These are phyloP conservation scores for Zootoca vivipara DNA, from an alignment of 2,113 vertebrate genomes.

Conservation along the genomic window DNA sequence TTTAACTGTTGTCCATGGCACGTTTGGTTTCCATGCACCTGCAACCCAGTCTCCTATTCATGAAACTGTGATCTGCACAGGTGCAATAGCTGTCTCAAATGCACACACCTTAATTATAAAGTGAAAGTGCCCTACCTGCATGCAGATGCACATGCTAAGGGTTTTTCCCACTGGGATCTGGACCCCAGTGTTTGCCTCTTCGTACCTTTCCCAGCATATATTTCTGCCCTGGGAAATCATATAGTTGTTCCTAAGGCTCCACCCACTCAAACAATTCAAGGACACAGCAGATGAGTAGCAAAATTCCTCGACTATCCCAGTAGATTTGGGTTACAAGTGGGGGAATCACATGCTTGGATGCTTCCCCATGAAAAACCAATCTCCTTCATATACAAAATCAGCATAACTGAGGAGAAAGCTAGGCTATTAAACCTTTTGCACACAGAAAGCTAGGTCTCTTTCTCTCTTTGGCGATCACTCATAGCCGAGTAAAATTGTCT, in stretches of 20 bases:
- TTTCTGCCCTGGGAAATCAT: neutral
- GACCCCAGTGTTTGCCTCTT: no score
- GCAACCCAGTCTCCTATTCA: no score
- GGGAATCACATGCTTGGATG: neutral
- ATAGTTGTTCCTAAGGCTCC: neutral
- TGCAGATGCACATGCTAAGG: neutral
- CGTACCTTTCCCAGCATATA: neutral
- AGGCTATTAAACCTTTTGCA: neutral
- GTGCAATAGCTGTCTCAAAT: no score
- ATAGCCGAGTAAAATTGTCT: no score
- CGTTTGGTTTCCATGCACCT: no score
- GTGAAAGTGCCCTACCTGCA: neutral
- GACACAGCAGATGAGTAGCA: neutral
- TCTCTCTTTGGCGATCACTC: no score
- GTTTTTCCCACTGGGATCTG: no score
- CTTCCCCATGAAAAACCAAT: neutral
- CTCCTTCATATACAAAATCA: neutral
- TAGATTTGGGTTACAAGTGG: neutral
- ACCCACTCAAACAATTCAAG: neutral
- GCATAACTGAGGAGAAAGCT: neutral
- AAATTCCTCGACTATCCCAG: neutral
- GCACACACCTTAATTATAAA: no score
- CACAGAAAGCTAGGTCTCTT: no score
- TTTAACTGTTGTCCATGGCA: no score
- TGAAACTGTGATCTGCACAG: no score